Evolutionary conservation across 2,888 invertebrate genomes (phyloP).

Genomic region (Drosophila subsilvestris): DNA sequence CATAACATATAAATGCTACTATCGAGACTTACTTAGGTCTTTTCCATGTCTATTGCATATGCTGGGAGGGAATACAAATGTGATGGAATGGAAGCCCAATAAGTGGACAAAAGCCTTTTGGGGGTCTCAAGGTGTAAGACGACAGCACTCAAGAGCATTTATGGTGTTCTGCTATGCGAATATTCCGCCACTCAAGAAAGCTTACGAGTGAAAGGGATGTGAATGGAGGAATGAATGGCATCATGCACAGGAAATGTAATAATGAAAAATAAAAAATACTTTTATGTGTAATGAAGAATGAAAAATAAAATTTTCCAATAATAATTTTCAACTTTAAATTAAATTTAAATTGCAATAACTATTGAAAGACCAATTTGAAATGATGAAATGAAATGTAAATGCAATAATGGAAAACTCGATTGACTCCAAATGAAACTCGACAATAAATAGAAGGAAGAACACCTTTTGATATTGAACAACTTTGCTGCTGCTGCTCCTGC

Average conservation of each 20-base stretch:
- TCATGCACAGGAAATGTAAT: background rate
- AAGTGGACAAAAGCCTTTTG: background rate
- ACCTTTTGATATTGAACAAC: background rate
- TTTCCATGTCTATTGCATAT: conserved; percentile 3
- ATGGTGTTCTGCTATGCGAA: no score
- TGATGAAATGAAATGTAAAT: background rate
- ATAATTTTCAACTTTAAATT: no score
- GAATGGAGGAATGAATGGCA: background rate
- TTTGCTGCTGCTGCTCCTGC: background rate
- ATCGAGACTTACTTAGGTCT: background rate
- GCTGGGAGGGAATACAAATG: conserved; percentile 7
- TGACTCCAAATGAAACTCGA: no score
- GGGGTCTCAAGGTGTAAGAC: no score
- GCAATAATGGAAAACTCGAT: background rate
- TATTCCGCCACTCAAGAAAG: no score
- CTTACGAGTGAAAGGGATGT: no score
- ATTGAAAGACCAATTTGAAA: no score
- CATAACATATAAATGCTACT: background rate
- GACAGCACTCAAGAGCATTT: no score
- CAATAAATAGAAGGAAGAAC: background rate
- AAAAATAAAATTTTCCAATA: no score
- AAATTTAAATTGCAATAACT: background rate
- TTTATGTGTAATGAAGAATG: no score
- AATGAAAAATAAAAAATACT: no score
- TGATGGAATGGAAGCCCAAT: background rate